Evolutionary conservation across 2,113 vertebrate genomes (phyloP).

Genomic region (Ictalurus punctatus): DNA sequence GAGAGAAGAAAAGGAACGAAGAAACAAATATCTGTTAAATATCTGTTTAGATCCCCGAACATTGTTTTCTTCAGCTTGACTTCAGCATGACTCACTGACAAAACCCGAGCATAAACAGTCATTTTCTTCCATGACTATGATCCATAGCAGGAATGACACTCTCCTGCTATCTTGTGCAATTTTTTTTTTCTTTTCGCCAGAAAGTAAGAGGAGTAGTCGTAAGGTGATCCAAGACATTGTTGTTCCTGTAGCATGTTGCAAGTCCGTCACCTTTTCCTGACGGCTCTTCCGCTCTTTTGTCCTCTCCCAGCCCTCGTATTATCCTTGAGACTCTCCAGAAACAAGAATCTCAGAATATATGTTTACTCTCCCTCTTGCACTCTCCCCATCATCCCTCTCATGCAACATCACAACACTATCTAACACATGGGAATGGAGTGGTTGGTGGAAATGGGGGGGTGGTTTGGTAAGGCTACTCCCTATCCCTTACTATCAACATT

Average conservation of each 20-base stretch:
- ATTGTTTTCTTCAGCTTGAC: constrained; percentile 67
- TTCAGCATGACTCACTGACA: constrained; percentile 66
- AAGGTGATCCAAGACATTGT: not conserved
- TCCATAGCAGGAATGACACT: constrained; percentile 1
- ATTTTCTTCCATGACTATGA: constrained; percentile 58
- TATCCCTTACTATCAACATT: constrained; percentile 31
- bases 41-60: constrained; percentile 58
- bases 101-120: constrained; percentile 68
- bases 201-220: not conserved
- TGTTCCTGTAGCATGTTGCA: constrained; percentile 22
- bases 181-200: not conserved
- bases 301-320: not conserved
- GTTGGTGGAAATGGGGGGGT: constrained; percentile 22
- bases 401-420: constrained; percentile 27
- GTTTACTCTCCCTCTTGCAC: not conserved
- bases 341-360: constrained; percentile 6
- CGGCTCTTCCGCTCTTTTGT: constrained; percentile 22
- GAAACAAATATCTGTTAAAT: constrained; percentile 12
- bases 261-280: constrained; percentile 26
- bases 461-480: constrained; percentile 20
- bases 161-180: not conserved
- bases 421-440: constrained; percentile 27
- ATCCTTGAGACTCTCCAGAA: constrained; percentile 27
- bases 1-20: constrained; percentile 40
- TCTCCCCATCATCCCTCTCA: not conserved